Evolutionary conservation across 1,140 invertebrate genomes (phyloP).

Genomic region (Palaemon carinicauda): DNA sequence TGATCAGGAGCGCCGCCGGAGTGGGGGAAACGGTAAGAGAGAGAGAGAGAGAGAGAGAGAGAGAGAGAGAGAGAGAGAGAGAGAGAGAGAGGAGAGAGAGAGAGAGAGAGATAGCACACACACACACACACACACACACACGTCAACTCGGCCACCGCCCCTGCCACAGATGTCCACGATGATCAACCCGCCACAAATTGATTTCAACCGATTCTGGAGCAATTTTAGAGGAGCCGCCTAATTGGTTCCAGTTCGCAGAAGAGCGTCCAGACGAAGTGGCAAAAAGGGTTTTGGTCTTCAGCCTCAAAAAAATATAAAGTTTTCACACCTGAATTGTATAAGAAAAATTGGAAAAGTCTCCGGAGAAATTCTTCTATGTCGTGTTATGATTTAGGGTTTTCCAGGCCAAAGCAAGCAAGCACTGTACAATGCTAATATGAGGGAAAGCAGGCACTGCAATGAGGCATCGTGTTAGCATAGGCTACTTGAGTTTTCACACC

Average conservation of each 20-base stretch:
- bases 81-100: too few species aligned
- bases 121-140: background rate
- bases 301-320: background rate
- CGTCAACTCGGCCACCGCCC: slow-evolving; percentile 37
- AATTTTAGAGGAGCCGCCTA: slow-evolving; percentile 50
- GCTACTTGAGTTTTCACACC: slow-evolving; percentile 6
- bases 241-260: slow-evolving; percentile 48
- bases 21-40: too few species aligned
- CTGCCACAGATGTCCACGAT: slow-evolving; percentile 50
- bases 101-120: too few species aligned
- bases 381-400: too few species aligned
- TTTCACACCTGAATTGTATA: background rate
- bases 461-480: too few species aligned
- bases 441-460: too few species aligned
- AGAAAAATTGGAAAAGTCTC: background rate
- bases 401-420: too few species aligned
- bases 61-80: too few species aligned
- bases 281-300: background rate
- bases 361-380: too few species aligned
- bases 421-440: too few species aligned
- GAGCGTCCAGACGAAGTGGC: background rate
- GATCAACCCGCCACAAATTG: slow-evolving; percentile 52
- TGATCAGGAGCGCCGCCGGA: slow-evolving; percentile 19
- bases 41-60: too few species aligned
- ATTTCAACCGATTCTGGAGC: slow-evolving; percentile 35